Conservation (phyloP, 2,113 vertebrate species). For the Agapornis roseicollis region DNA sequence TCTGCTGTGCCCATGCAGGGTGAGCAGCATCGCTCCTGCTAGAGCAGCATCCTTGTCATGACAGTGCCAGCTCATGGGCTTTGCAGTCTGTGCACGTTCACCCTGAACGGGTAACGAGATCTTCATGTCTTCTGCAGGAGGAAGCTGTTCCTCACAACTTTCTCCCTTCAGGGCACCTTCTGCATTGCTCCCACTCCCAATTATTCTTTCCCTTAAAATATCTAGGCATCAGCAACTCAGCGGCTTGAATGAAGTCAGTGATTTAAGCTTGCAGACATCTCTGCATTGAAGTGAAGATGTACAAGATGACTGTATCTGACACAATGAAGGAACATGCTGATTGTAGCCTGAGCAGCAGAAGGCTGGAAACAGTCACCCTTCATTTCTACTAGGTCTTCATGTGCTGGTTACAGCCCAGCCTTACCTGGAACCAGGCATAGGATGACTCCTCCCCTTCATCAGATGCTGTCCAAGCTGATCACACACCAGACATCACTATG, state of each 20-base stretch:
- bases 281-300: too few relatives aligned
- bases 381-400: neutral
- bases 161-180: neutral
- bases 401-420: neutral
- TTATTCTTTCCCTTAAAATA: neutral
- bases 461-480: accelerated
- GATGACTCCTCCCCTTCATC: neutral
- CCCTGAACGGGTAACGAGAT: accelerated
- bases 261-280: too few relatives aligned
- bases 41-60: accelerated
- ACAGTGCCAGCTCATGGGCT: neutral
- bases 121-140: neutral
- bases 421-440: neutral
- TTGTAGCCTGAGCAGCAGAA: neutral
- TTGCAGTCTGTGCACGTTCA: accelerated
- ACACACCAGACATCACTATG: accelerated
- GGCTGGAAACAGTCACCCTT: neutral
- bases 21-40: neutral
- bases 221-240: neutral
- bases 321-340: accelerated
- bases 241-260: neutral
- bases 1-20: neutral
- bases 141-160: neutral
- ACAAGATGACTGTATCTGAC: neutral
- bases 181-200: neutral